A percentile compares a stretch with the other conserved stretches of the same genome.
Conservation (phyloP, 23 tunicate genomes). For the Phallusia fumigata region DNA sequence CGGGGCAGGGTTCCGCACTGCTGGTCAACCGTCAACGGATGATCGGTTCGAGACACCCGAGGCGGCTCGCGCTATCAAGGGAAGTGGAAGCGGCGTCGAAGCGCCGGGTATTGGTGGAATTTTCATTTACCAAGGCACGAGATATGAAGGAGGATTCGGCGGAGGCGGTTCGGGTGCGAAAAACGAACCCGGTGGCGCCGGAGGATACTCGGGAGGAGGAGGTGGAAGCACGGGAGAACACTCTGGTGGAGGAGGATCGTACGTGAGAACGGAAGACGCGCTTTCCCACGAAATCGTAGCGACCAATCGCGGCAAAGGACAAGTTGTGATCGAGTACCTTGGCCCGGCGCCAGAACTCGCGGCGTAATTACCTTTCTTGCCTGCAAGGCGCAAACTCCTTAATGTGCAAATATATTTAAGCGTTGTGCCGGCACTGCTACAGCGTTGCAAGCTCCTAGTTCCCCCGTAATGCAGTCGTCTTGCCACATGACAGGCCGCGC, state of each 20-base stretch:
- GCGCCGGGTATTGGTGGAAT: constrained; percentile 66
- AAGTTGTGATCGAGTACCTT: constrained; percentile 66
- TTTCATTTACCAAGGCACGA: constrained; percentile 34
- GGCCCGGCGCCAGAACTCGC: constrained; percentile 33
- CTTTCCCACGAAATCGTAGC: constrained; percentile 26
- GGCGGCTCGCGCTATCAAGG: constrained; percentile 73
- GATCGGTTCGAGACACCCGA: constrained; percentile 52
- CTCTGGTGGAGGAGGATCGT: constrained; percentile 98
- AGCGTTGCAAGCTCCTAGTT: background rate
- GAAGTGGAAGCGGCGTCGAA: constrained; percentile 31
- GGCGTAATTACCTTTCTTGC: background rate
- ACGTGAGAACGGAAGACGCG: constrained; percentile 36
- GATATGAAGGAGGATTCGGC: constrained; percentile 90
- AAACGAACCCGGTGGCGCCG: constrained; percentile 94
- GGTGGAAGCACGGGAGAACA: constrained; percentile 85
- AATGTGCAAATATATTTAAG: background rate
- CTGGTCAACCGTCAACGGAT: constrained; percentile 72
- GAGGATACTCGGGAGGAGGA: constrained; percentile 99
- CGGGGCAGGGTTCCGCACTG: constrained; percentile 76
- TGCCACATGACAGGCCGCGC: background rate
- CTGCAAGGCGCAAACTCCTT: background rate
- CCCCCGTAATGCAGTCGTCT: constrained; percentile 2
- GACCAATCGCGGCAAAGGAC: constrained; percentile 66
- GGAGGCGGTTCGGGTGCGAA: constrained; percentile 97
- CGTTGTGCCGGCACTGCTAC: background rate